A percentile compares a stretch with the other conserved stretches of the same genome.
These are phyloP conservation scores for Liparis tanakae DNA, from an alignment of 2,797 vertebrate genomes.

Conservation along the genomic window DNA sequence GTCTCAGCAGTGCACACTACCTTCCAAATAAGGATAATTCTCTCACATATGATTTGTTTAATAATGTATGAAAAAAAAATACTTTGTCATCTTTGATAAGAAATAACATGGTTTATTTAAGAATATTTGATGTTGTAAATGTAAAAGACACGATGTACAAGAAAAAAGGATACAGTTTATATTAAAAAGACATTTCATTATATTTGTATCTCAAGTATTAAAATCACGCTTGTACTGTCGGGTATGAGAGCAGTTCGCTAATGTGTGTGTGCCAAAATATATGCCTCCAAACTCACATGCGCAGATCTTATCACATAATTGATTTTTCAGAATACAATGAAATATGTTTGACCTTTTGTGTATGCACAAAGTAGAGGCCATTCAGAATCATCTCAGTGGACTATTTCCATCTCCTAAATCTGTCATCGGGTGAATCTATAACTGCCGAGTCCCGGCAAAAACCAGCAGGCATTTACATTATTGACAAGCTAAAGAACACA, in stretches of 20 bases:
- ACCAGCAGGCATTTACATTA: slow-evolving; percentile 59
- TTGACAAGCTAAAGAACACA: slow-evolving; percentile 45
- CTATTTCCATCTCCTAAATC: slow-evolving; percentile 49
- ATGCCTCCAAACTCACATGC: slow-evolving; percentile 22
- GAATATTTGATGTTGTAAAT: not conserved
- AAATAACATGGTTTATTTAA: not conserved
- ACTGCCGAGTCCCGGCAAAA: slow-evolving; percentile 13
- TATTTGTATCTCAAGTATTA: not conserved
- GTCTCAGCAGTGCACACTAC: not conserved
- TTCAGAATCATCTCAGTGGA: slow-evolving; percentile 37
- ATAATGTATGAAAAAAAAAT: not conserved
- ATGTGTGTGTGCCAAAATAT: not conserved
- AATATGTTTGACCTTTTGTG: slow-evolving; percentile 46
- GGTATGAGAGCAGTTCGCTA: not conserved
- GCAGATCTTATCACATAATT: slow-evolving; percentile 53
- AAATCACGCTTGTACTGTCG: not conserved
- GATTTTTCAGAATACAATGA: slow-evolving; percentile 51
- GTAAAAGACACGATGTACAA: not conserved
- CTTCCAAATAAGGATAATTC: not conserved
- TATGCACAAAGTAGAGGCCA: slow-evolving; percentile 21
- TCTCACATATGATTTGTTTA: not conserved
- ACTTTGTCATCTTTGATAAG: not conserved
- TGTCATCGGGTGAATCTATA: slow-evolving; percentile 53
- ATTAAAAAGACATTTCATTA: not conserved
- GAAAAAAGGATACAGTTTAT: not conserved